These are phyloP conservation scores for Spicauda simplicius DNA, from an alignment of 2,888 invertebrate species.

Conservation along the genomic window DNA sequence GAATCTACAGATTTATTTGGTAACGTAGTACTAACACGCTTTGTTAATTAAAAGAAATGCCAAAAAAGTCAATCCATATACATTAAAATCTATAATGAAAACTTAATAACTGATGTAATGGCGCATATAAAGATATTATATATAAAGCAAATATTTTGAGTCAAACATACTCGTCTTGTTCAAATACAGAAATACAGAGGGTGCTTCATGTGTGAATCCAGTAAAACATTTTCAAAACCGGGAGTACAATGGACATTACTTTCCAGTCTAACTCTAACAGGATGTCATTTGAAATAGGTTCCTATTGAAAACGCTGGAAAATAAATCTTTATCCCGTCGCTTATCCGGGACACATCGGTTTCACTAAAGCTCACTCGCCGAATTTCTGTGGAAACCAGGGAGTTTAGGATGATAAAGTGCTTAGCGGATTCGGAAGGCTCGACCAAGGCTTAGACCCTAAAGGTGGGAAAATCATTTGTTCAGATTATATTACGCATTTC, in stretches of 20 bases:
- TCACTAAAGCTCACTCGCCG: constrained; percentile 5
- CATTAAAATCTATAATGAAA: too few relatives aligned
- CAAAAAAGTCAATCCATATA: too few relatives aligned
- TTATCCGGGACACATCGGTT: constrained; percentile 13
- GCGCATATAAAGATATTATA: too few relatives aligned
- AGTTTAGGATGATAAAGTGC: constrained; percentile 12
- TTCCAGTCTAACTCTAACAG: background rate
- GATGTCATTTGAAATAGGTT: constrained; percentile 2
- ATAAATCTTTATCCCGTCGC: constrained; percentile 5
- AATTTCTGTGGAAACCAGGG: constrained; percentile 2
- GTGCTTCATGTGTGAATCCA: background rate
- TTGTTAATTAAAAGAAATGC: too few relatives aligned
- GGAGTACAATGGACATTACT: background rate
- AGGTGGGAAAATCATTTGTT: background rate
- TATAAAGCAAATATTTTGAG: too few relatives aligned
- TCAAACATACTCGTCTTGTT: too few relatives aligned
- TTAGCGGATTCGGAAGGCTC: background rate
- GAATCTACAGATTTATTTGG: too few relatives aligned
- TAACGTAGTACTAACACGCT: too few relatives aligned
- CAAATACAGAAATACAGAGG: background rate
- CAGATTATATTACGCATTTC: too few relatives aligned
- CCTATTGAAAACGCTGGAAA: background rate
- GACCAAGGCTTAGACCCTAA: background rate
- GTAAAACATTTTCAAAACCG: background rate
- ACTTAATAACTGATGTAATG: too few relatives aligned